These are phyloP conservation scores for Yasuhikotakia modesta DNA, from an alignment of 2,797 vertebrate species.

Conservation along the genomic window DNA sequence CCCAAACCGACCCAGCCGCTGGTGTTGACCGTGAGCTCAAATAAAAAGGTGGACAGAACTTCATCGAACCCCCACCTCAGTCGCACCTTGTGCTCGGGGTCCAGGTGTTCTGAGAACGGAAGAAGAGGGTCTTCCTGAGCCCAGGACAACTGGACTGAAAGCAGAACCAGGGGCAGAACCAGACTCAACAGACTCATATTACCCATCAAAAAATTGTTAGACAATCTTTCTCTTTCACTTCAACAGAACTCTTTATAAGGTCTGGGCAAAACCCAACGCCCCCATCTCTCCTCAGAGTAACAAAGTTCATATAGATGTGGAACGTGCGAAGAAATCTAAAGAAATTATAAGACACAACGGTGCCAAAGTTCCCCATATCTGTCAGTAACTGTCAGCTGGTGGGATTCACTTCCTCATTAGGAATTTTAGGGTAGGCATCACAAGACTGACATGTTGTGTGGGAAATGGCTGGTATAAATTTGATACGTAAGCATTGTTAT, in stretches of 20 bases:
- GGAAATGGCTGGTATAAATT: too few species aligned
- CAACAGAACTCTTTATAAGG: neutral
- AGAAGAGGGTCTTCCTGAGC: slow-evolving; percentile 56
- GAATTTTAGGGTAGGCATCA: too few species aligned
- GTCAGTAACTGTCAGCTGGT: too few species aligned
- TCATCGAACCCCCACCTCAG: slow-evolving; percentile 77
- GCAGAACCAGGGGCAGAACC: slow-evolving; percentile 49
- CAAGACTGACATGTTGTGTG: too few species aligned
- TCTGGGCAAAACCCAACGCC: too few species aligned
- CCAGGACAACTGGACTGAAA: slow-evolving; percentile 38
- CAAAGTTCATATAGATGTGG: too few species aligned
- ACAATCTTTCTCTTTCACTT: neutral
- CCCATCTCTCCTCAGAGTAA: too few species aligned
- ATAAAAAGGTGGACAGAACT: slow-evolving; percentile 67
- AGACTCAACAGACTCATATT: slow-evolving; percentile 60
- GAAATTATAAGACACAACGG: too few species aligned
- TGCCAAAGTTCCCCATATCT: too few species aligned
- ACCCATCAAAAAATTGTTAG: slow-evolving; percentile 26
- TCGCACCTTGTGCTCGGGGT: slow-evolving; percentile 60
- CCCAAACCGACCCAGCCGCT: slow-evolving; percentile 80
- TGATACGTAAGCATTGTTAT: too few species aligned
- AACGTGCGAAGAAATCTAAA: too few species aligned
- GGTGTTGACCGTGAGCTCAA: slow-evolving; percentile 74
- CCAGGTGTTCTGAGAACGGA: slow-evolving; percentile 74
- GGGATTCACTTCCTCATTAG: too few species aligned